Conservation (phyloP, 1,140 invertebrate species). For the Achatina immaculata region DNA sequence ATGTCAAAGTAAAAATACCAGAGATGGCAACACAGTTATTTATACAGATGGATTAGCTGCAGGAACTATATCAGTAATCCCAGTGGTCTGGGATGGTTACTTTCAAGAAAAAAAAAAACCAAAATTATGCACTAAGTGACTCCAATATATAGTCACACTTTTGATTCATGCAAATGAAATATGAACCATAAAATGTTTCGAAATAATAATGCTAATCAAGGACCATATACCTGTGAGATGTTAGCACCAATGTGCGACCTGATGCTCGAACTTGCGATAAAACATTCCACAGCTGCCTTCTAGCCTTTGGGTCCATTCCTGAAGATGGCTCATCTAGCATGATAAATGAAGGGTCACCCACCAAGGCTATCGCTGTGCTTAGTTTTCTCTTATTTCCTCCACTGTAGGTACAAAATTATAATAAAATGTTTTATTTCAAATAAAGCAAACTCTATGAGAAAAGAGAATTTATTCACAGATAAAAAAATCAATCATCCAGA, state of each 20-base stretch:
- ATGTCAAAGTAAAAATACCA: no score
- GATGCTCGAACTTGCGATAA: conserved; percentile 62
- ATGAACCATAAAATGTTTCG: no score
- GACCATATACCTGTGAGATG: conserved; percentile 70
- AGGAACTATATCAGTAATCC: no score
- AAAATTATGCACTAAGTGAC: no score
- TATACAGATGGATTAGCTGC: no score
- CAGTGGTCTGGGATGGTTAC: no score
- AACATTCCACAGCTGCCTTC: conserved; percentile 72
- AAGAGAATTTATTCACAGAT: background rate
- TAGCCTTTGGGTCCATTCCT: conserved; percentile 72
- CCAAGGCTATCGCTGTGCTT: conserved; percentile 90
- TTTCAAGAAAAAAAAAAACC: no score
- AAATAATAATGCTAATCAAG: no score
- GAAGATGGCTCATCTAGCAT: conserved; percentile 73
- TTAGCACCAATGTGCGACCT: conserved; percentile 66
- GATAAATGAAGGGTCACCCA: conserved; percentile 76
- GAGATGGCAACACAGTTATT: no score
- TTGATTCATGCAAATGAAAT: no score
- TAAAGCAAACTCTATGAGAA: background rate
- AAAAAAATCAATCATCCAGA: background rate
- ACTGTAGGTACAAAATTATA: conserved; percentile 47
- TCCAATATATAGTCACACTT: no score
- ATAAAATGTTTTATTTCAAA: background rate
- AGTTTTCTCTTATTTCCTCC: conserved; percentile 94